Base-by-base conservation (phyloP, 2,888 invertebrate species). In the Cheilosia impressa region DNA sequence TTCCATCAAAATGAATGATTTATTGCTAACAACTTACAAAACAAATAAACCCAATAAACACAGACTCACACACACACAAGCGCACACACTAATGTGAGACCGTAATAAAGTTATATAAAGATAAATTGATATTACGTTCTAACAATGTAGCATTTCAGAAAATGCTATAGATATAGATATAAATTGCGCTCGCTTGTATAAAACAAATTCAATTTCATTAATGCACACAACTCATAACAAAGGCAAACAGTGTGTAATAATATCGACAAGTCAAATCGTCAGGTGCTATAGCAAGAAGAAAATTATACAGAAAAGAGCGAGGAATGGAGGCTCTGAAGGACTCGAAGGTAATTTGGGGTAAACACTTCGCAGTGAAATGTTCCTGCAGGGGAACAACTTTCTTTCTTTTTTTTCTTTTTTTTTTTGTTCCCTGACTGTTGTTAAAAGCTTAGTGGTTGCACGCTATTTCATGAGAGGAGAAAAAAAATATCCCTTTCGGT, bases 201-300 rank as follows among this genome's bases (percentile, higher is more conserved):
- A 80, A 76, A 80, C 75, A 76, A 85, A 85, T 81, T 76, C 84
- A 85, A 85, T 85, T 85, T 81, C 84, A 81, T 85, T 80, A 84
- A 78, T 84, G 79, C 73, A 79, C 68, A 85, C 69, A 75, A 73
- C 53, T 65, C 63, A 58, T 45, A 55, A 24, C 79, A 84, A 84
- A 76, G 52, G 71, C 65, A 80, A 75, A 80, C 80, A 62, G 65
- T 9, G 31, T 31, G 9, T 76, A 76, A 77, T 81, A 81, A 66
- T 85, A 81, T 85, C 85, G 81, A 81, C 85, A 85, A 85, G 85
- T 85, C 85, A 85, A 77, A 72, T 85, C 76, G 85, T 76, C 81
- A 81, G 76, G 71, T 81, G 76, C 71, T 60, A 27, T 52, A 34
- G 52, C 34, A 66, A 58, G 62, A 62, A 69, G 72, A 4, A 52